These are phyloP conservation scores for Oreotrochilus melanogaster DNA, from an alignment of 2,113 vertebrate species.

Conservation along the genomic window DNA sequence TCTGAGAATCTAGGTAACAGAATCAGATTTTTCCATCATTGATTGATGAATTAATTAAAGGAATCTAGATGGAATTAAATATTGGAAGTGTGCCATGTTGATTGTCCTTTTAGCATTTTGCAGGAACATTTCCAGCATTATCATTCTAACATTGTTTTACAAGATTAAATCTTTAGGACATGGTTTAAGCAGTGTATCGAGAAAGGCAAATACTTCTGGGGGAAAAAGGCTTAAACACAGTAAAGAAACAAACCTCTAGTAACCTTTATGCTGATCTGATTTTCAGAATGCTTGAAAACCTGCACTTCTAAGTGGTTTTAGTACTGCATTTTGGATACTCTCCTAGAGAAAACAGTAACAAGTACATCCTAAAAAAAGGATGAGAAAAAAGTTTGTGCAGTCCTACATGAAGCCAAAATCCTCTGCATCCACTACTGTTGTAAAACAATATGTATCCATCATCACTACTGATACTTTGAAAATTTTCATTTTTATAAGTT, in stretches of 20 bases:
- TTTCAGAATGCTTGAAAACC: background rate
- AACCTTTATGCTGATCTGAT: background rate
- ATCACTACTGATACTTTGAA: background rate
- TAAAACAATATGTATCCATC: background rate
- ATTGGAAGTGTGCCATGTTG: conserved; percentile 57
- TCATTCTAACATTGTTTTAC: background rate
- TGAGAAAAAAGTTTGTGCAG: background rate
- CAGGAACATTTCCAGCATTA: conserved; percentile 6
- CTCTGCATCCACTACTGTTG: background rate
- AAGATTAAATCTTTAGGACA: background rate
- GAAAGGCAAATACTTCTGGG: background rate
- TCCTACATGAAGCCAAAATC: background rate
- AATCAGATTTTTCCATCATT: conserved; percentile 51
- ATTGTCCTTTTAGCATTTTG: conserved; percentile 47
- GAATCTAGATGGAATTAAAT: conserved; percentile 43
- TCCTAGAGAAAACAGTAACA: background rate
- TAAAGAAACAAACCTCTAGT: background rate
- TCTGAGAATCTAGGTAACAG: conserved; percentile 71
- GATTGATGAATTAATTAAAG: conserved; percentile 78
- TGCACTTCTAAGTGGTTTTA: background rate
- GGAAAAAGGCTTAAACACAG: background rate
- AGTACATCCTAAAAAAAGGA: background rate
- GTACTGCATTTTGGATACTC: background rate
- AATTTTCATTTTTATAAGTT: background rate
- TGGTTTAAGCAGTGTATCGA: background rate